Evolutionary conservation across 2,797 vertebrate species (phyloP), one percentile per base, ranked within the genome.

Genomic region (Thalassophryne amazonica): DNA sequence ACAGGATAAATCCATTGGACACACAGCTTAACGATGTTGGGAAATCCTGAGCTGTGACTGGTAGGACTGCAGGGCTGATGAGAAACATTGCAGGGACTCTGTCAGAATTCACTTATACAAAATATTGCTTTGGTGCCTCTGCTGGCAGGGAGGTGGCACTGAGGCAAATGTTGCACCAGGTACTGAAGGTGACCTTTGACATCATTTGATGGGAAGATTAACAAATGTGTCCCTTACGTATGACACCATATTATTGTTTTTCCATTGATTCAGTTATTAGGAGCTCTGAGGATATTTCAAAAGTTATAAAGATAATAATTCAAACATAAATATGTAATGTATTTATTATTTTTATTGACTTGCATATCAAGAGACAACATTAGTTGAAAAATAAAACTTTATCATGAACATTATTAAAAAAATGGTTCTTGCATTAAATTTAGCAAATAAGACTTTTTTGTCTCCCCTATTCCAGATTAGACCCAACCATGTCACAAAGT

Each of bases 91-190:
- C 6, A 19, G 4, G 11, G 27, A 3, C 25, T 45, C 28, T 6
- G 19, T 5, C 7, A 13, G 17, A 2, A 32, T 34, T 19, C 10
- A 36, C n/a, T 37, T 18, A 18, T 8, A 33, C 7, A 60, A 34
- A 12, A 45, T 14, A 45, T 36, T 2, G 3, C 30, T 31, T 2
- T 38, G 34, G 13, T 49, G 50, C 45, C 55, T 70, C 64, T 58
- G 53, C 58, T 60, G 71, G 62, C 46, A 41, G 60, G 58, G 58
- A 73, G 72, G 53, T 39, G 38, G 51, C 39, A 59, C 54, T 55
- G 47, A n/a, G n/a, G n/a, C n/a, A n/a, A n/a, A n/a, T n/a, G n/a
- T n/a, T n/a, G n/a, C 10, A 18, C 17, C 27, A 4, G 9, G 7
- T 29, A 24, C 19, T 6, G 21, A 32, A n/a, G 21, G 7, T 48